phyloP scores from a whole-genome alignment of 2,113 vertebrate species.

The Dascyllus trimaculatus region DNA sequence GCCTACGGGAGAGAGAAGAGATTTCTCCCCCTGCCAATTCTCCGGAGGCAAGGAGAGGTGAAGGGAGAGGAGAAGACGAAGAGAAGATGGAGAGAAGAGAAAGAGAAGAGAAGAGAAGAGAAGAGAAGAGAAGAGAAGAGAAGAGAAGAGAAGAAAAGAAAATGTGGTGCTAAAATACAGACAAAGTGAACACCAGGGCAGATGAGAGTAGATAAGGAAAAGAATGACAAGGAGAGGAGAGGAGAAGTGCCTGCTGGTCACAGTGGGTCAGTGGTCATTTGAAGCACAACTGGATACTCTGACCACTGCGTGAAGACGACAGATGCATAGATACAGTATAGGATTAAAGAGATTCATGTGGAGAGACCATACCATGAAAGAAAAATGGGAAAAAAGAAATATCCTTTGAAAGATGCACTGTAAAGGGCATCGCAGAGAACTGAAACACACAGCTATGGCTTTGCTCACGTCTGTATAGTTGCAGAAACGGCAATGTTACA shows the following conservation, averaged over 20 bases:
- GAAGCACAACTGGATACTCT: constrained; percentile 57
- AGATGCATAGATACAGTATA: constrained; percentile 60
- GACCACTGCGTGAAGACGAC: constrained; percentile 60
- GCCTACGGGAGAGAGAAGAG: constrained; percentile 65
- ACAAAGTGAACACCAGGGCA: constrained; percentile 26
- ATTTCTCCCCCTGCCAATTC: constrained; percentile 61
- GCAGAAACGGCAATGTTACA: neutral
- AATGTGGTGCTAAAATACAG: constrained; percentile 26
- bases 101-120: constrained; percentile 24
- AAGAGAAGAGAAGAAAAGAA: constrained; percentile 15
- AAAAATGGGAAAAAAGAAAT: neutral
- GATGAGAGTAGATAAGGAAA: constrained; percentile 62
- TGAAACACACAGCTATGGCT: constrained; percentile 17
- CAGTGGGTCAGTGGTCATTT: constrained; percentile 64
- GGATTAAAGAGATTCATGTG: constrained; percentile 48
- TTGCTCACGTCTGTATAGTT: neutral
- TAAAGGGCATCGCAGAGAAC: constrained; percentile 4
- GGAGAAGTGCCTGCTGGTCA: constrained; percentile 59
- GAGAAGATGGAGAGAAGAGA: constrained; percentile 29
- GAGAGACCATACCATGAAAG: constrained; percentile 52
- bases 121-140: constrained; percentile 49
- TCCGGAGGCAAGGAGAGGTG: constrained; percentile 44
- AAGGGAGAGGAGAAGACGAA: constrained; percentile 16
- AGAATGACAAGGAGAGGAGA: constrained; percentile 26
- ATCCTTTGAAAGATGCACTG: constrained; percentile 28